Percentiles rank a stretch among this genome's conserved stretches.
Evolutionary conservation across 2,797 vertebrate genomes (phyloP).

Genomic region (Mastacembelus armatus): DNA sequence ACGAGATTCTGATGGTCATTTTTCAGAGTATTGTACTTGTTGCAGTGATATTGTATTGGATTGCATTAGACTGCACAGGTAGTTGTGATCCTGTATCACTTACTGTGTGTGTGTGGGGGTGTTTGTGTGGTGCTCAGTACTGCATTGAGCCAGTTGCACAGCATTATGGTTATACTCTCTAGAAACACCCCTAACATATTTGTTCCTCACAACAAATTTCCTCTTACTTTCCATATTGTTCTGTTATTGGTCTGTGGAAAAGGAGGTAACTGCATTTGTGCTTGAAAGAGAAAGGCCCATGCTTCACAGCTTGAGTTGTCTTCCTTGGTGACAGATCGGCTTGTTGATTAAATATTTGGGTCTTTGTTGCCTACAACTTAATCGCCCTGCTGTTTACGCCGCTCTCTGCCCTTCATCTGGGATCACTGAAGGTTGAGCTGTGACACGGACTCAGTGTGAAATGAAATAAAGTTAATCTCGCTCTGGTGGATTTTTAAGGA

Average conservation of each 20-base stretch:
- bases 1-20: too few species aligned
- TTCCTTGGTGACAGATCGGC: conserved; percentile 35
- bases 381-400: conserved; percentile 58
- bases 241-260: not conserved
- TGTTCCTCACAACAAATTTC: conserved; percentile 1
- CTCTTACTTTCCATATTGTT: not conserved
- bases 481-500: conserved; percentile 72
- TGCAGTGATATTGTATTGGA: too few species aligned
- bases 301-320: conserved; percentile 22
- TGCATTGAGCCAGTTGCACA: not conserved
- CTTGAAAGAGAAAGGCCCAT: conserved; percentile 9
- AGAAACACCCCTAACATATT: conserved; percentile 12
- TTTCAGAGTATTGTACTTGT: too few species aligned
- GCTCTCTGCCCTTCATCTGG: conserved; percentile 37
- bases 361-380: conserved; percentile 49
- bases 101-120: conserved; percentile 3
- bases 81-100: not conserved
- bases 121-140: conserved; percentile 1
- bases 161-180: not conserved
- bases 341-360: conserved; percentile 73
- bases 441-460: conserved; percentile 46
- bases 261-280: not conserved
- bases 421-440: conserved; percentile 48
- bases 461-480: conserved; percentile 78
- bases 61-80: not conserved